These are phyloP conservation scores for Protonemura montana DNA, from an alignment of 2,888 invertebrate species.

Conservation along the genomic window DNA sequence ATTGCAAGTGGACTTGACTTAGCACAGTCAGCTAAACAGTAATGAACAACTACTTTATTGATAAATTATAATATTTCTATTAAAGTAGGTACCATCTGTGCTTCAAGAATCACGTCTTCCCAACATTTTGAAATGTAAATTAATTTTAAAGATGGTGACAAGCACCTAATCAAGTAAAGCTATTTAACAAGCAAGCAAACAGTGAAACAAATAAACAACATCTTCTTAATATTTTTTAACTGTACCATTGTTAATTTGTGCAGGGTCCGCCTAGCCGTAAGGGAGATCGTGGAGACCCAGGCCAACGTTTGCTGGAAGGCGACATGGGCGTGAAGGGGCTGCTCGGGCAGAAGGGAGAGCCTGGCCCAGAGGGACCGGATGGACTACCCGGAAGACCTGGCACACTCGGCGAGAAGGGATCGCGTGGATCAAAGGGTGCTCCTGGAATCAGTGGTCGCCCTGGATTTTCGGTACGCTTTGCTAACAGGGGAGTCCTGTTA, in stretches of 20 bases:
- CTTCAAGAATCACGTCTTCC: too few relatives aligned
- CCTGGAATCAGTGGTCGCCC: constrained; percentile 51
- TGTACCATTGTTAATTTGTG: neutral
- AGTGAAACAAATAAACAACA: neutral
- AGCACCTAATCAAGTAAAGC: neutral
- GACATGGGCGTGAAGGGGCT: constrained; percentile 52
- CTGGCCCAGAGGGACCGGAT: constrained; percentile 54
- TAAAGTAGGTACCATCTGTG: too few relatives aligned
- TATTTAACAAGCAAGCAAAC: neutral
- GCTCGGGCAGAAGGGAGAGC: constrained; percentile 54
- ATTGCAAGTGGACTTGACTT: too few relatives aligned
- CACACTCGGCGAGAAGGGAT: constrained; percentile 50
- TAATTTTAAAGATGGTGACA: neutral
- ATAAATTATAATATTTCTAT: too few relatives aligned
- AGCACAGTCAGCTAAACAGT: too few relatives aligned
- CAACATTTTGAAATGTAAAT: neutral
- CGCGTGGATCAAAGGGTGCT: constrained; percentile 51
- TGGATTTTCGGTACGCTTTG: constrained; percentile 51
- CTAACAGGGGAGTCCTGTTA: too few relatives aligned
- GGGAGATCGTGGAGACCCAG: constrained; percentile 54
- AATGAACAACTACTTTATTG: too few relatives aligned
- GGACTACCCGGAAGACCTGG: constrained; percentile 56
- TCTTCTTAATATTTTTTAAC: too few relatives aligned
- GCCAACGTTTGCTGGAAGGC: constrained; percentile 52
- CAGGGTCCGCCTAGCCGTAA: constrained; percentile 52